A percentile compares a stretch with the other conserved stretches of the same genome.
Conservation (phyloP, 2,797 vertebrate species). For the Dipus sagitta region DNA sequence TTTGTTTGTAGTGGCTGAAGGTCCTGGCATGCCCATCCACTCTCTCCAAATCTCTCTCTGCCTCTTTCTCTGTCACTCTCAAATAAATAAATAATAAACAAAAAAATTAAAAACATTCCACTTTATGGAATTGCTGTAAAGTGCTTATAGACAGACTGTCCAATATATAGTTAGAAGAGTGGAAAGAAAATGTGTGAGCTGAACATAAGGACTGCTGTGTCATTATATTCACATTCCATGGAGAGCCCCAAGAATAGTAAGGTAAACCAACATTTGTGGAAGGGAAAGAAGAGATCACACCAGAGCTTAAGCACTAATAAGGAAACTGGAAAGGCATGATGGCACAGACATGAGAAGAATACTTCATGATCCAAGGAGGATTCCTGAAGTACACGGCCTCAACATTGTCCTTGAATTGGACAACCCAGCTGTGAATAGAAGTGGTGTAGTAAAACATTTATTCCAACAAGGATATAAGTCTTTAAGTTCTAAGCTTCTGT, state of each 20-base stretch:
- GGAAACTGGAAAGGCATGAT: not conserved
- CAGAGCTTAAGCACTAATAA: not conserved
- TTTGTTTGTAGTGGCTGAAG: too few species aligned
- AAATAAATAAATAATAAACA: not conserved
- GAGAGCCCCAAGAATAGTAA: not conserved
- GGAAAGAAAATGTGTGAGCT: not conserved
- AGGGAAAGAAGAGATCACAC: not conserved
- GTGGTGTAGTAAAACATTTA: not conserved
- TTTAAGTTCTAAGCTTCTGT: not conserved
- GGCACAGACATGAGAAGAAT: not conserved
- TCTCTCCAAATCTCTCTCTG: too few species aligned
- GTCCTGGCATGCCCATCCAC: too few species aligned
- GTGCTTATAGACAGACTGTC: not conserved
- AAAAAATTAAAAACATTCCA: not conserved
- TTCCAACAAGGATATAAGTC: not conserved
- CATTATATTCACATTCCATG: not conserved
- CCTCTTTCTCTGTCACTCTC: too few species aligned
- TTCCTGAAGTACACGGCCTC: not conserved
- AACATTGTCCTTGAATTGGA: not conserved
- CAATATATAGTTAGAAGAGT: not conserved
- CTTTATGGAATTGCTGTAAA: not conserved
- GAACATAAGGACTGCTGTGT: not conserved
- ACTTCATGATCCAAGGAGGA: not conserved
- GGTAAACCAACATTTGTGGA: not conserved
- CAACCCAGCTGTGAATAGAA: not conserved